Percentiles rank a stretch among this genome's conserved stretches.
Evolutionary conservation across 2,888 invertebrate species (phyloP).

Genomic region (Andrena flavipes): DNA sequence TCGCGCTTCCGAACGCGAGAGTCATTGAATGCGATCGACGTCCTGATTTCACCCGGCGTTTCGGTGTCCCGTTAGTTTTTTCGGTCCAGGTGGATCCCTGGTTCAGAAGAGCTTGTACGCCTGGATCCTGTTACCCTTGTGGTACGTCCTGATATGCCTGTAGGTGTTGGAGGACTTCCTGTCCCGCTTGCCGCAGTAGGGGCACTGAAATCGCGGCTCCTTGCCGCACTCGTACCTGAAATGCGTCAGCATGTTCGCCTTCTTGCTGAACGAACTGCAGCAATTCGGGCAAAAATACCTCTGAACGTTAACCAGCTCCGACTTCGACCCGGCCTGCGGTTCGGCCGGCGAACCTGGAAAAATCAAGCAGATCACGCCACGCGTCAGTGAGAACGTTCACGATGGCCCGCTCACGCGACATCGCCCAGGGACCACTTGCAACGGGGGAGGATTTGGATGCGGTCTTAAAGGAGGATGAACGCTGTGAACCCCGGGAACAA

Average conservation of each 20-base stretch:
- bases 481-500: neutral
- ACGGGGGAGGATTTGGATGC: neutral
- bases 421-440: neutral
- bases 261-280: slow-evolving; percentile 77
- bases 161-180: slow-evolving; percentile 77
- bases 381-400: slow-evolving; percentile 38
- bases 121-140: slow-evolving; percentile 67
- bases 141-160: slow-evolving; percentile 77
- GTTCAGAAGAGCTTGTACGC: slow-evolving; percentile 65
- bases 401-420: neutral
- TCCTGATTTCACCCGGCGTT: neutral
- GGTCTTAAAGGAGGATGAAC: neutral
- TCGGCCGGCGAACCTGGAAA: slow-evolving; percentile 47
- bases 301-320: slow-evolving; percentile 15
- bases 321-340: neutral
- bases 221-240: slow-evolving; percentile 77
- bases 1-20: neutral
- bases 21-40: neutral
- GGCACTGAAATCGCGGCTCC: slow-evolving; percentile 77
- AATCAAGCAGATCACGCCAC: slow-evolving; percentile 58
- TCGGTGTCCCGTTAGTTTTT: neutral
- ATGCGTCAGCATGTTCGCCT: slow-evolving; percentile 76
- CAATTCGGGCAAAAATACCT: slow-evolving; percentile 76
- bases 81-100: neutral
- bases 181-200: slow-evolving; percentile 77